Evolutionary conservation across 1,140 invertebrate genomes (phyloP), one percentile per base, ranked within the genome.

Genomic region (Tetragonula clypearis): DNA sequence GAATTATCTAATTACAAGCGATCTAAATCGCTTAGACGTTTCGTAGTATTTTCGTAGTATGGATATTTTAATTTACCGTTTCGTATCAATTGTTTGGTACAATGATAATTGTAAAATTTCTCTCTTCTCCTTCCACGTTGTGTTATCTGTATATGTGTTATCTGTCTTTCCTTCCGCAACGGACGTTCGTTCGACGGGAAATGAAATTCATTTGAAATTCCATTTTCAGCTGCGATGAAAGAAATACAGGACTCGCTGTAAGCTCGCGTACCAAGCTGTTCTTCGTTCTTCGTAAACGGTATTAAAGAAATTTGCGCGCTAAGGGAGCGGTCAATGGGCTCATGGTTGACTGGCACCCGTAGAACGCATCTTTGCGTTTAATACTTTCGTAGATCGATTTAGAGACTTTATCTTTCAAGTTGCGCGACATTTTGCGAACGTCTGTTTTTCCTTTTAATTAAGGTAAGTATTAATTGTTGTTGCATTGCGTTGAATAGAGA

Each of bases 301-400:
- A 88, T 89, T 79, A 66, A 79, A 81, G 80, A 88, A 83, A 84
- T 86, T 65, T 76, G 88, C 91, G 87, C 84, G 91, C 89, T 86
- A 83, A 69, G 85, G 87, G 86, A 90, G 91, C 90, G 91, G 92
- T 90, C 92, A 91, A 86, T 89, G 91, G 93, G 94, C 93, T 94
- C 92, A 91, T 81, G 55, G 74, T 91, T 90, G 92, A 92, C 89
- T 81, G 75, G 89, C 90, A 91, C 90, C 84, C 88, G 12, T 74
- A 88, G 91, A 92, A 85, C 81, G 88, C 82, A 86, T 71, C 53
- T 83, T 78, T 84, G 30, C 72, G 23, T 82, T 69, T 53, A 74
- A 89, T 88, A 80, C 76, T 56, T 49, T 49, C 8, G 41, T 5
- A 2, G 41, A 66, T 66, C 65, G 26, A 2, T 66, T 30, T 30